phyloP scores from a whole-genome alignment of 2,797 vertebrate genomes.

The Cetoscarus ocellatus region DNA sequence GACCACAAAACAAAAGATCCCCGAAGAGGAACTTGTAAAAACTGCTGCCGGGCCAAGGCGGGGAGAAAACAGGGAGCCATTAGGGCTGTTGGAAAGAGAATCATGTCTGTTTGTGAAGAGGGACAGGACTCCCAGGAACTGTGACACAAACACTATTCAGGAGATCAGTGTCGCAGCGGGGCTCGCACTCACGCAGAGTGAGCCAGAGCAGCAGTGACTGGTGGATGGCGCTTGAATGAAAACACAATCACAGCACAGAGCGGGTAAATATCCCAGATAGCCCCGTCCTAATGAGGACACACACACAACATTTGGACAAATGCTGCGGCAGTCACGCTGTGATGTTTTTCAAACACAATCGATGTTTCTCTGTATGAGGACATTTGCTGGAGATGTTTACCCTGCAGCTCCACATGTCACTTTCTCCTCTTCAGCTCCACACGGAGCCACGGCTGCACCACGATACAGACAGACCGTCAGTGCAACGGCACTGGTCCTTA shows the following conservation, averaged over 20 bases:
- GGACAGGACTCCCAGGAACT: conserved; percentile 62
- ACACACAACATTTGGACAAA: neutral
- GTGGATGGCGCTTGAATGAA: conserved; percentile 43
- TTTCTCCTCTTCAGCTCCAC: no score
- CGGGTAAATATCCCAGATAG: conserved; percentile 29
- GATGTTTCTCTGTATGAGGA: neutral
- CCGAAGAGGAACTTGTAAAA: conserved; percentile 54
- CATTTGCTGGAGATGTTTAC: conserved; percentile 9
- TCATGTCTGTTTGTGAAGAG: conserved; percentile 48
- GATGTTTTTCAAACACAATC: neutral
- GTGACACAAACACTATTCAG: conserved; percentile 64
- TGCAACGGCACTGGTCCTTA: no score
- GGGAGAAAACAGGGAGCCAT: conserved; percentile 53
- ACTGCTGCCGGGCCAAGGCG: conserved; percentile 14
- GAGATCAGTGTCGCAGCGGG: conserved; percentile 63
- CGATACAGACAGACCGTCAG: no score
- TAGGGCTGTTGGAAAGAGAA: conserved; percentile 46
- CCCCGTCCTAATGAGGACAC: conserved; percentile 29
- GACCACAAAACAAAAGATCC: conserved; percentile 25
- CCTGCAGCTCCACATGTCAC: neutral
- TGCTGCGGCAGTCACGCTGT: neutral
- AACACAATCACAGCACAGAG: conserved; percentile 38
- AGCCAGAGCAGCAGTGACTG: conserved; percentile 58
- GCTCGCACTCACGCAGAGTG: conserved; percentile 23
- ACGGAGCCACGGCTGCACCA: no score